These are phyloP conservation scores for Ianthella basta DNA, from an alignment of 37 sponge, comb jelly and placozoan genomes.

Conservation along the genomic window DNA sequence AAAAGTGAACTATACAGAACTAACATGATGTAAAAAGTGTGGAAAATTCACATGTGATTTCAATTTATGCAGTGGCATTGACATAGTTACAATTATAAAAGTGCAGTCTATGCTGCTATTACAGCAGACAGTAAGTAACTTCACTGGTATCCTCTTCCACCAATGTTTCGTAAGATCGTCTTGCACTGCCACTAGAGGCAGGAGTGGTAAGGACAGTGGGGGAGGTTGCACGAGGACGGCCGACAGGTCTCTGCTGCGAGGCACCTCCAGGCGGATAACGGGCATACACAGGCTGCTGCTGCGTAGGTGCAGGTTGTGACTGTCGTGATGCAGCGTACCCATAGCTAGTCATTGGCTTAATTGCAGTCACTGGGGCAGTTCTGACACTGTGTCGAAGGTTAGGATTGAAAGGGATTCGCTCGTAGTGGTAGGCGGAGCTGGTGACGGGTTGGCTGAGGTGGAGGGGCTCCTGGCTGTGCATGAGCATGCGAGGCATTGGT, in stretches of 20 bases:
- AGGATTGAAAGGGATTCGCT: background rate
- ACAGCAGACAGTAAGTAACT: slow-evolving; percentile 6
- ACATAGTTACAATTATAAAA: too few relatives aligned
- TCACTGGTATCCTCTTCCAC: background rate
- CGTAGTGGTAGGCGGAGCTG: background rate
- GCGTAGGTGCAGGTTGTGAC: background rate
- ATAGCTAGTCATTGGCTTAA: background rate
- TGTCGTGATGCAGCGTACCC: background rate
- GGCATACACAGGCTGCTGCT: background rate
- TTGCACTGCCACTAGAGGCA: background rate
- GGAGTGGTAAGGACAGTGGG: slow-evolving; percentile 19
- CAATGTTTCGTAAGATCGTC: background rate
- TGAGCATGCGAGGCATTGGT: too few relatives aligned
- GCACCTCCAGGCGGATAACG: background rate
- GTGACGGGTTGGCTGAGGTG: slow-evolving; percentile 9
- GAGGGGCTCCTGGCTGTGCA: background rate
- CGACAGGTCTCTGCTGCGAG: background rate
- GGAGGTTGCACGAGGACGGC: background rate
- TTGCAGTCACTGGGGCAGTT: background rate
- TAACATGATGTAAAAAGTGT: too few relatives aligned
- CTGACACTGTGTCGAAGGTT: background rate
- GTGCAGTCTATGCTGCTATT: too few relatives aligned
- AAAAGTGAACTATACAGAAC: too few relatives aligned
- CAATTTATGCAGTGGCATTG: too few relatives aligned
- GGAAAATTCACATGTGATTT: too few relatives aligned